A percentile compares a stretch with the other conserved stretches of the same genome.
Evolutionary conservation across 2,113 vertebrate genomes (phyloP).

Genomic region (Morone saxatilis): DNA sequence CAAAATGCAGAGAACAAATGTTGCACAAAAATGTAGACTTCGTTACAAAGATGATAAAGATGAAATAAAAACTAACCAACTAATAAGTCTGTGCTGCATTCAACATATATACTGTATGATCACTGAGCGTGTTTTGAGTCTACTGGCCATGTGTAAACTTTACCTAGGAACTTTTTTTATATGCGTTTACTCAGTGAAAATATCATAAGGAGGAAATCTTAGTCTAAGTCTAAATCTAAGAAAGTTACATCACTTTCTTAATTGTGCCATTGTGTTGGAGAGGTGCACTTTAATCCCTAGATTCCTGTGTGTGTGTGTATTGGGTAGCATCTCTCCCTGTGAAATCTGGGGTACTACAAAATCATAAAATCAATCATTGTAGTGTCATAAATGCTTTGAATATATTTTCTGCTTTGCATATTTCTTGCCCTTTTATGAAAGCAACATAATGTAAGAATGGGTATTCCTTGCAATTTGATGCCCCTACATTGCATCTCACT

Average conservation of each 20-base stretch:
- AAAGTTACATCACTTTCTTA: no score
- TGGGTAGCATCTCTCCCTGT: background rate
- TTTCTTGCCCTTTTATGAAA: background rate
- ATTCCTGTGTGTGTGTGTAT: background rate
- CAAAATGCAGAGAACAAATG: conserved; percentile 18
- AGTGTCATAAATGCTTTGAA: background rate
- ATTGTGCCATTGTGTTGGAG: background rate
- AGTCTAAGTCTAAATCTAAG: no score
- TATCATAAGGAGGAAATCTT: background rate
- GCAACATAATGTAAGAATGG: no score
- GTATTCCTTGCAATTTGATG: no score
- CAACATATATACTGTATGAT: no score
- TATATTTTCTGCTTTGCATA: background rate
- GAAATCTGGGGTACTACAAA: background rate
- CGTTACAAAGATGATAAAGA: background rate
- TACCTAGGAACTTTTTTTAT: background rate
- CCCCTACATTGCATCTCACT: no score
- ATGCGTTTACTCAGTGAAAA: background rate
- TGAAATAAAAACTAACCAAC: background rate
- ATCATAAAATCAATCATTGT: background rate
- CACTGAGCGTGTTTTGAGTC: background rate
- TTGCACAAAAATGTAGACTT: conserved; percentile 1
- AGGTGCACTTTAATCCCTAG: no score
- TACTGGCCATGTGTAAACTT: background rate
- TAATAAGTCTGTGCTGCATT: background rate